Conservation (phyloP, 2,888 invertebrate species). For the Andrena flavipes region DNA sequence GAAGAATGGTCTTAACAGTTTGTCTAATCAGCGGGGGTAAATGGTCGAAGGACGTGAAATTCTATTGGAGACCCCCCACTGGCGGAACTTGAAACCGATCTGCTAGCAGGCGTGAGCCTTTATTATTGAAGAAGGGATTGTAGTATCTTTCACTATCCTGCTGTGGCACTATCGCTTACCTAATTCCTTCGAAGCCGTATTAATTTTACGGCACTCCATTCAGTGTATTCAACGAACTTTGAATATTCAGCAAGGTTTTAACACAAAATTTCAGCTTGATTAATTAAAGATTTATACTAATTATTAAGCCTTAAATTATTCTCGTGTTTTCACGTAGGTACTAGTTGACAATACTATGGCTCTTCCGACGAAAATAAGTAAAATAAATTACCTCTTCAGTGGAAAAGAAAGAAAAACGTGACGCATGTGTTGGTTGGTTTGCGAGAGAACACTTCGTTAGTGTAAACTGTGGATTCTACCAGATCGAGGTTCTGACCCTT, state of each 20-base stretch:
- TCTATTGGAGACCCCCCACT: conserved; percentile 27
- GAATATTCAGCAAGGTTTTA: no score
- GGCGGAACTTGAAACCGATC: conserved; percentile 41
- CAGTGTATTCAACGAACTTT: no score
- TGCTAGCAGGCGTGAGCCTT: conserved; percentile 35
- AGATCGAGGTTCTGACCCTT: conserved; percentile 21
- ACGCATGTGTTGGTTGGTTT: conserved; percentile 11
- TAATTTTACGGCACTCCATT: conserved; percentile 1
- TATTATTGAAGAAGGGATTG: conserved; percentile 31
- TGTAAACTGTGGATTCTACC: conserved; percentile 37
- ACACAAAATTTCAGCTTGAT: no score
- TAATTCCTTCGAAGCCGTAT: neutral
- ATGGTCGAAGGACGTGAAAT: conserved; percentile 38
- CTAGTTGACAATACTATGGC: neutral
- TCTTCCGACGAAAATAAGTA: neutral
- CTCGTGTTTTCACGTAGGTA: no score
- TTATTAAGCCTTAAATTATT: no score
- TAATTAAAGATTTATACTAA: no score
- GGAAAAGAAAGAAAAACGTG: neutral
- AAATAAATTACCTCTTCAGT: conserved; percentile 13
- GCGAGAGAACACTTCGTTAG: conserved; percentile 30
- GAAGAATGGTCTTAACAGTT: conserved; percentile 31
- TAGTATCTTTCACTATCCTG: neutral
- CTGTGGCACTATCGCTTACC: conserved; percentile 9
- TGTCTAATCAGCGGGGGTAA: conserved; percentile 45